Conservation (phyloP, 2,113 vertebrate genomes). For the Gymnobelideus leadbeateri region DNA sequence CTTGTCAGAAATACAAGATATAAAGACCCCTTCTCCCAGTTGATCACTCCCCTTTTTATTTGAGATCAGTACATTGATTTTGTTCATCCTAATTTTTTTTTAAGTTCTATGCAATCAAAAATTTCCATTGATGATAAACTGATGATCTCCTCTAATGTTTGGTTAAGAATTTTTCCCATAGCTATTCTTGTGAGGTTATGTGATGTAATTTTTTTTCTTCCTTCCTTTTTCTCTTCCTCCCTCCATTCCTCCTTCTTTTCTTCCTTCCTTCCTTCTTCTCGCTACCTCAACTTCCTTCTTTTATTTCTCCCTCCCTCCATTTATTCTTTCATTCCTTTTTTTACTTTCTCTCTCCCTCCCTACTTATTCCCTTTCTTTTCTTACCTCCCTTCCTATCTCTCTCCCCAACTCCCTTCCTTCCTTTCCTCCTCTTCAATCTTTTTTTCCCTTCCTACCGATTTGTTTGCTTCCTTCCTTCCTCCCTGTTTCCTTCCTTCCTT, state of each 20-base stretch:
- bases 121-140: background rate
- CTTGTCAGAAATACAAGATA: too few relatives aligned
- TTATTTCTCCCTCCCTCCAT: too few relatives aligned
- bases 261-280: background rate
- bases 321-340: background rate
- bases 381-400: fast-evolving
- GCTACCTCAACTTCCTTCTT: too few relatives aligned
- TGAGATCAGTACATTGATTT: too few relatives aligned
- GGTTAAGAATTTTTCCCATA: too few relatives aligned
- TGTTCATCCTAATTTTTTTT: background rate
- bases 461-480: background rate
- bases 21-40: too few relatives aligned
- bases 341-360: background rate
- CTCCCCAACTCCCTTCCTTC: fast-evolving
- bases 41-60: too few relatives aligned
- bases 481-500: too few relatives aligned
- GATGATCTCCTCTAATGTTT: background rate
- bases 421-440: background rate
- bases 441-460: background rate
- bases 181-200: background rate
- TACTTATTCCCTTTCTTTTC: background rate
- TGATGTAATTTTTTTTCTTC: background rate
- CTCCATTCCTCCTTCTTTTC: background rate
- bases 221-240: background rate
- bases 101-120: background rate